Base-by-base conservation (phyloP, 1,140 invertebrate species). In the Anadara kagoshimensis region DNA sequence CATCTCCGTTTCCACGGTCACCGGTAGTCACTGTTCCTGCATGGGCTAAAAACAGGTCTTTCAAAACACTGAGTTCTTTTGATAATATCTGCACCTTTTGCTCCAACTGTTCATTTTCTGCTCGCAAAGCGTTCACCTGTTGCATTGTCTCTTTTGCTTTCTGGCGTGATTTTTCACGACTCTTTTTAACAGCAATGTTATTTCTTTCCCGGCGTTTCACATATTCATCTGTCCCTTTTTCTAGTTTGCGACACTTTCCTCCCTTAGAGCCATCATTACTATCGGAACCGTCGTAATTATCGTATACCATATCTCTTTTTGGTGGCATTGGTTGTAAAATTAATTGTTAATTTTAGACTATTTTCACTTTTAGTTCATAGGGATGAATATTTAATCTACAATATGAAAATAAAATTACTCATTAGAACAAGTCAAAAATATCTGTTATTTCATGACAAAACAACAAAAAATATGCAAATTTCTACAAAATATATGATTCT, bases 111-210 rank as follows among this genome's bases (percentile, higher is more conserved):
- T 80, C 78, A 75, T 89, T 89, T 70, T 89, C 87, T 20, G 76
- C 51, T 44, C 84, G 64, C 57, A 89, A 73, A 24, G 59, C 61
- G 26, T 69, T 75, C n/a, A 89, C 85, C 54, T 85, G 84, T 18
- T 85, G 83, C 54, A 81, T 74, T 45, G 86, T 89, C 51, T 88
- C 86, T 58, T 85, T 85, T 0, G 85, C 84, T 67, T 87, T 87
- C 59, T 81, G 76, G 51, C 87, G 80, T 65, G 81, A 86, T 65
- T 86, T 87, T 58, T 85, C 82, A 1, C 88, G 79, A 73, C 88
- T 88, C 79, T 88, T 88, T 51, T 81, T 75, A 1, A 89, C 88
- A 58, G 88, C 87, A 29, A 86, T 80, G 70, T 89, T 89, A 73
- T 89, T 89, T 57, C 87, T 79, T 64, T 85, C 81, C 54, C 88